Conservation (phyloP, 1,140 invertebrate genomes). For the Bombus cullumanus region DNA sequence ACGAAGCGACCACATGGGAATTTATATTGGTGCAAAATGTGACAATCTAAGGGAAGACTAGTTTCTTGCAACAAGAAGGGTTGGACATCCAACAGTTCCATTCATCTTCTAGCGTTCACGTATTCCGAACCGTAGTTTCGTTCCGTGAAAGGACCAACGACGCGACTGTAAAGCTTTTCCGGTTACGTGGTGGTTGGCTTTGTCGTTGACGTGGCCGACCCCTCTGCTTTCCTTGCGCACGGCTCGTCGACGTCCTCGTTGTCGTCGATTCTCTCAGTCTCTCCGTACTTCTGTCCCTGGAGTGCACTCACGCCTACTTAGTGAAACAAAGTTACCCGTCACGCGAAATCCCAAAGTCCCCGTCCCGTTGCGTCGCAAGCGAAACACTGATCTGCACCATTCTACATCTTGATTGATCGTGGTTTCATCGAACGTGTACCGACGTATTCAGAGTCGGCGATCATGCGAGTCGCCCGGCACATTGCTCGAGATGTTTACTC, state of each 20-base stretch:
- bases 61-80: neutral
- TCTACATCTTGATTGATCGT: slow-evolving; percentile 28
- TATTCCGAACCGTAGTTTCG: slow-evolving; percentile 20
- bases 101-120: slow-evolving; percentile 14
- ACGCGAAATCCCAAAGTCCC: slow-evolving; percentile 54
- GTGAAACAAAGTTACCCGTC: slow-evolving; percentile 63
- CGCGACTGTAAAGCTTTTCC: slow-evolving; percentile 47
- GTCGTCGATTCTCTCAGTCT: slow-evolving; percentile 26
- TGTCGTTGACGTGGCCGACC: slow-evolving; percentile 42
- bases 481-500: neutral
- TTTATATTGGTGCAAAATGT: neutral
- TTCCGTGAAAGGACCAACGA: slow-evolving; percentile 24
- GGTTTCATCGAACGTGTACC: neutral
- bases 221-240: slow-evolving; percentile 2
- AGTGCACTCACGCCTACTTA: slow-evolving; percentile 72
- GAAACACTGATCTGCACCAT: slow-evolving; percentile 17
- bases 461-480: neutral
- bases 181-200: slow-evolving; percentile 48
- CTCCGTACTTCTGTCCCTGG: slow-evolving; percentile 48
- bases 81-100: neutral
- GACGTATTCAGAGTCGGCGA: neutral
- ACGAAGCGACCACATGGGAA: neutral
- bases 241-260: slow-evolving; percentile 7
- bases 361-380: neutral
- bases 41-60: neutral